Conservation (phyloP, 2,797 vertebrate genomes). For the Tympanoctomys barrerae region DNA sequence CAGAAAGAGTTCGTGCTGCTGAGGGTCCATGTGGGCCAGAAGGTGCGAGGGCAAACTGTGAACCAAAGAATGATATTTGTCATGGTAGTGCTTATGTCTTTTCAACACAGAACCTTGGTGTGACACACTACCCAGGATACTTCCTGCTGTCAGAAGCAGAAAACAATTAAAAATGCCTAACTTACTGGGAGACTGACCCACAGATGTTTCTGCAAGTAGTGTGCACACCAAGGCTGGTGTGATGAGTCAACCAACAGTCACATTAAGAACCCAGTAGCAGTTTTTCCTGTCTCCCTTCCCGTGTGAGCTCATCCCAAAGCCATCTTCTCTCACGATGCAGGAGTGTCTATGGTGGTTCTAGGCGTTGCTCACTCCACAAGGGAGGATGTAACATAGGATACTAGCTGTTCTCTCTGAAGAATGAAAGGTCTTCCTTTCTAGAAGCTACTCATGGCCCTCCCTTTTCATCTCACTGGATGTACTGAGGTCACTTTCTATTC, state of each 20-base stretch:
- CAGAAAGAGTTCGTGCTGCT: background rate
- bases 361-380: background rate
- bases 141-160: background rate
- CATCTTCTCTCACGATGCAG: background rate
- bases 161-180: background rate
- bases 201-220: background rate
- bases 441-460: background rate
- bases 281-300: background rate
- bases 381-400: background rate
- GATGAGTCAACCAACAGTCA: background rate
- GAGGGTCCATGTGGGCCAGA: background rate
- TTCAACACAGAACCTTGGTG: background rate
- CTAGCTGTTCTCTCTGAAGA: background rate
- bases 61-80: background rate
- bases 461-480: background rate
- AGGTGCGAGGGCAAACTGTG: background rate
- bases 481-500: background rate
- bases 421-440: background rate
- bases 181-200: background rate
- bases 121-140: background rate
- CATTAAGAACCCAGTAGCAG: background rate
- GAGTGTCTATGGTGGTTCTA: background rate
- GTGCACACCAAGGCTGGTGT: background rate
- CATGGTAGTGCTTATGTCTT: background rate
- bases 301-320: background rate